Percentiles rank a stretch among this genome's conserved stretches.
Conservation (phyloP, 2,888 invertebrate genomes). For the Pyrrhia umbra region DNA sequence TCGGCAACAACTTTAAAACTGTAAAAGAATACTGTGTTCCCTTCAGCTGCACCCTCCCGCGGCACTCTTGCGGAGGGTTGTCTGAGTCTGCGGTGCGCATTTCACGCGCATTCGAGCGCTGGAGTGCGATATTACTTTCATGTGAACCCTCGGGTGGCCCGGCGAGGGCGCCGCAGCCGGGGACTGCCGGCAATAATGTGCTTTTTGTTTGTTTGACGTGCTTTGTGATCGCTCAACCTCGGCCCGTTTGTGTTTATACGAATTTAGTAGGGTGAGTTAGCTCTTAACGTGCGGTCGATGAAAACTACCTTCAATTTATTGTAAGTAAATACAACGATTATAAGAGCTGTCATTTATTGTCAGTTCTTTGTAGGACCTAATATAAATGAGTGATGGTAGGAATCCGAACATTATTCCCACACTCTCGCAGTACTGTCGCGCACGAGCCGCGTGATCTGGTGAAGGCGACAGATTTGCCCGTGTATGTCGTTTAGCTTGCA, state of each 20-base stretch:
- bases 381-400: no score
- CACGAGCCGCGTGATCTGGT: no score
- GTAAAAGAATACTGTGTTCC: slow-evolving; percentile 1
- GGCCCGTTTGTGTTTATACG: slow-evolving; percentile 14
- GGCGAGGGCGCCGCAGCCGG: slow-evolving; percentile 37
- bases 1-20: background rate
- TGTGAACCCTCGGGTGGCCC: slow-evolving; percentile 54
- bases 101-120: slow-evolving; percentile 69
- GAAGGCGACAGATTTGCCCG: slow-evolving; percentile 7
- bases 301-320: background rate
- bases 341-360: background rate
- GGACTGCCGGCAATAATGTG: slow-evolving; percentile 44
- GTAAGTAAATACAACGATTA: background rate
- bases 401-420: no score
- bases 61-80: slow-evolving; percentile 11
- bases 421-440: no score
- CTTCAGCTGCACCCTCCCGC: background rate
- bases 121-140: slow-evolving; percentile 71
- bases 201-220: slow-evolving; percentile 47
- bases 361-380: background rate
- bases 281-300: slow-evolving; percentile 3
- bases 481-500: slow-evolving; percentile 25
- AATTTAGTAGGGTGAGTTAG: slow-evolving; percentile 19
- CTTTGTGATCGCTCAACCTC: slow-evolving; percentile 55
- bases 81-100: slow-evolving; percentile 57